phyloP scores from a whole-genome alignment of 2,113 vertebrate species.

The Pseudois nayaur region DNA sequence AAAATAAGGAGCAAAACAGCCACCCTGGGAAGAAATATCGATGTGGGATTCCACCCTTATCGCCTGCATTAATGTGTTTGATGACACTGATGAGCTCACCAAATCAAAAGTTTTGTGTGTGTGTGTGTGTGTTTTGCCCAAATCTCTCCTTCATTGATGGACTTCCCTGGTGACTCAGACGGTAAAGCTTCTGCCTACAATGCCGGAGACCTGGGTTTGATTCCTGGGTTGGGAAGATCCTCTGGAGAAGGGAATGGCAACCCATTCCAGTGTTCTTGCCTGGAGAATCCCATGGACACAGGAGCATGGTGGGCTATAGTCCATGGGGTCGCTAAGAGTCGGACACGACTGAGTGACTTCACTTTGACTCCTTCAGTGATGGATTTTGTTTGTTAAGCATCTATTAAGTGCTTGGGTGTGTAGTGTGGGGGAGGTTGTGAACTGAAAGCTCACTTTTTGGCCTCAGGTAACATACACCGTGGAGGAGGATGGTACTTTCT shows the following conservation, averaged over 20 bases:
- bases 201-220: neutral
- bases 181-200: neutral
- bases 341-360: neutral
- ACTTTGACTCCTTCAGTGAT: too few relatives aligned
- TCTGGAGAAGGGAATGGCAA: neutral
- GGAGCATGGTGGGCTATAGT: neutral
- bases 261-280: neutral
- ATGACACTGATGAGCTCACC: neutral
- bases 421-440: too few relatives aligned
- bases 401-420: fast-evolving
- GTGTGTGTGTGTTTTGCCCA: neutral
- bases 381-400: too few relatives aligned
- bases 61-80: too few relatives aligned
- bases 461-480: neutral
- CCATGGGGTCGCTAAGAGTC: neutral
- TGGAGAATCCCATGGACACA: neutral
- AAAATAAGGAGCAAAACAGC: neutral
- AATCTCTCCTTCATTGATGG: neutral
- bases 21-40: fast-evolving
- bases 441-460: neutral
- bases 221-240: neutral
- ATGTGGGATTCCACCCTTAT: fast-evolving
- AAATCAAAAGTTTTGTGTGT: neutral
- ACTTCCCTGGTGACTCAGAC: neutral
- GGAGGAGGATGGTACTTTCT: neutral